Evolutionary conservation across 2,797 vertebrate species (phyloP), one percentile per base, ranked within the genome.

Genomic region (Chaenodraco wilsoni): DNA sequence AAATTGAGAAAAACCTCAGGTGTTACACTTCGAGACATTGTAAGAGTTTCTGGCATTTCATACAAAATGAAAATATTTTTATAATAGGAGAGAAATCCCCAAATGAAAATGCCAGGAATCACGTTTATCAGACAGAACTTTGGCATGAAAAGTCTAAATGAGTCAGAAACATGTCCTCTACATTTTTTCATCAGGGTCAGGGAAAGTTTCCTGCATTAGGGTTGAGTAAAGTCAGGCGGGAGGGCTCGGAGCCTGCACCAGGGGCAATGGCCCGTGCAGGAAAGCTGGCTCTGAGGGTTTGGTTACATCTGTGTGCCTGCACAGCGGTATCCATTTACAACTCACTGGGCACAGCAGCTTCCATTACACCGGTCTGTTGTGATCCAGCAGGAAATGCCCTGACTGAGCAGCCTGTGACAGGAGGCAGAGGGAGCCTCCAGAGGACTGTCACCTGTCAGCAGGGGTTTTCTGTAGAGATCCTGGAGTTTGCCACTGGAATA

Each of bases 251-350:
- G 48, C 44, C 31, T 65, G 51, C 48, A 70, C 64, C 68, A 3
- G 15, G 76, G 57, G 71, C 49, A 48, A 41, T 52, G 78, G 72
- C 75, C 73, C 33, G n/a, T 10, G 61, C 76, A 68, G 79, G 70
- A 66, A 57, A 41, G 75, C 63, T 54, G 69, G 70, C 64, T 37
- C 48, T 54, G 55, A 65, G 16, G 72, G 52, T 91, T 65, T 16
- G 9, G 76, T 91, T 92, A 80, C 89, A 81, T 27, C 72, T 50
- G 62, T 74, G 52, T 48, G 73, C 45, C 70, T 74, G 76, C 59
- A 57, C 17, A n/a, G 48, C 4, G 41, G 92, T 90, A 80, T 93
- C 87, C 48, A 9, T 76, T 93, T 93, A 82, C 90, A 70, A 43
- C 75, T 73, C 73, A 46, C 56, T 72, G 83, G 69, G 52, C 75